A percentile compares a stretch with the other conserved stretches of the same genome.
Evolutionary conservation across 2,797 vertebrate species (phyloP).

Genomic region (Sebastolobus altivelis): DNA sequence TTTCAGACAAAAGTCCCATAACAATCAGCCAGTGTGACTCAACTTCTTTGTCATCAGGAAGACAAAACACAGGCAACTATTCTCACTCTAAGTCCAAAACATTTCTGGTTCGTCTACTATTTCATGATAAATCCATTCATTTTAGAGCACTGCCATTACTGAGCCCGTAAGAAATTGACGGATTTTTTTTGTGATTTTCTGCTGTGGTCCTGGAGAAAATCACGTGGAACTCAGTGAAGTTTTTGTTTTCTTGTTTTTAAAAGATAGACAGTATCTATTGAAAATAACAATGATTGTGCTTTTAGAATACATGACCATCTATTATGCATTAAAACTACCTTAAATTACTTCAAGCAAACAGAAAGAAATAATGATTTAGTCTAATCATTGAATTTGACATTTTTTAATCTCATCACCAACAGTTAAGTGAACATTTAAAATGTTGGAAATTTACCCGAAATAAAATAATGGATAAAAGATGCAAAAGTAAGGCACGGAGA

Average conservation of each 20-base stretch:
- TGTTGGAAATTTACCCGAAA: background rate
- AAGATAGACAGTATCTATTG: background rate
- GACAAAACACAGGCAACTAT: constrained; percentile 27
- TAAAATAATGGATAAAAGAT: background rate
- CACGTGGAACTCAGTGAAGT: background rate
- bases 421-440: background rate
- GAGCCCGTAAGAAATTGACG: background rate
- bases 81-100: background rate
- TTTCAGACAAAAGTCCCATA: constrained; percentile 8
- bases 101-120: background rate
- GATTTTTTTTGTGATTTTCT: background rate
- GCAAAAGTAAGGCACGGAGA: background rate
- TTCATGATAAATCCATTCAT: background rate
- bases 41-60: constrained; percentile 1
- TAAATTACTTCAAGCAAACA: background rate
- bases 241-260: background rate
- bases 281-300: background rate
- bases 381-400: background rate
- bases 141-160: background rate
- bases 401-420: too few relatives aligned
- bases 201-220: background rate
- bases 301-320: background rate
- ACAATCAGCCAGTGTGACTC: background rate
- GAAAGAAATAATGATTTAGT: background rate
- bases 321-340: background rate